phyloP scores from a whole-genome alignment of 2,113 vertebrate genomes.

The Eonycteris spelaea region DNA sequence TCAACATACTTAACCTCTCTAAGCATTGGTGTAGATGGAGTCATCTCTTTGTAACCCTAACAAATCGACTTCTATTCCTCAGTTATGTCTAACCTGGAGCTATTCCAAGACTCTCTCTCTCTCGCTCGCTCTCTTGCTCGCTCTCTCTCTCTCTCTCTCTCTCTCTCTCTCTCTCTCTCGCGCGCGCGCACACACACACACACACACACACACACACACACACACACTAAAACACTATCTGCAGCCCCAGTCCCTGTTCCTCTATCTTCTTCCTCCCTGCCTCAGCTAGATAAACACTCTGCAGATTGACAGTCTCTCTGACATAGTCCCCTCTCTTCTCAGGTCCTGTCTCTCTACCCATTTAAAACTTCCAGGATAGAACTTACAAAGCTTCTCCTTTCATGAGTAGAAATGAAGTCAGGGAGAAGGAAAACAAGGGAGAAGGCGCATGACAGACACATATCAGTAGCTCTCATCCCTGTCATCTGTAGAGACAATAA shows the following conservation, averaged over 20 bases:
- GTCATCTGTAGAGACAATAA: not conserved
- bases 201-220: not conserved
- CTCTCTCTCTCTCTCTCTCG: not conserved
- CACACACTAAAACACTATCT: not conserved
- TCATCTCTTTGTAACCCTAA: not conserved
- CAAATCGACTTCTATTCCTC: not conserved
- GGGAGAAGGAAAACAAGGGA: not conserved
- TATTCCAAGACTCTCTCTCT: not conserved
- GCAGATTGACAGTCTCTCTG: not conserved
- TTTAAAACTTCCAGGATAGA: constrained; percentile 1
- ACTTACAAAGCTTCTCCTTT: not conserved
- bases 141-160: too few relatives aligned
- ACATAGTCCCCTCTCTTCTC: not conserved
- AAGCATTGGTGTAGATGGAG: not conserved
- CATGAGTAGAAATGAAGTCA: not conserved
- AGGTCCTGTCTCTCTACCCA: not conserved
- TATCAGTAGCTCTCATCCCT: not conserved
- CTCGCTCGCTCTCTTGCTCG: too few relatives aligned
- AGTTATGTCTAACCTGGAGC: not conserved
- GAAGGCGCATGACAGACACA: not conserved
- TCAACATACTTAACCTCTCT: not conserved
- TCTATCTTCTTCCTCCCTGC: not conserved
- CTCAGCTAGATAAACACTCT: not conserved
- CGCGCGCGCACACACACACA: not conserved
- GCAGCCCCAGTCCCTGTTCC: not conserved